phyloP scores from a whole-genome alignment of 1,140 invertebrate genomes.

The Apis mellifera region DNA sequence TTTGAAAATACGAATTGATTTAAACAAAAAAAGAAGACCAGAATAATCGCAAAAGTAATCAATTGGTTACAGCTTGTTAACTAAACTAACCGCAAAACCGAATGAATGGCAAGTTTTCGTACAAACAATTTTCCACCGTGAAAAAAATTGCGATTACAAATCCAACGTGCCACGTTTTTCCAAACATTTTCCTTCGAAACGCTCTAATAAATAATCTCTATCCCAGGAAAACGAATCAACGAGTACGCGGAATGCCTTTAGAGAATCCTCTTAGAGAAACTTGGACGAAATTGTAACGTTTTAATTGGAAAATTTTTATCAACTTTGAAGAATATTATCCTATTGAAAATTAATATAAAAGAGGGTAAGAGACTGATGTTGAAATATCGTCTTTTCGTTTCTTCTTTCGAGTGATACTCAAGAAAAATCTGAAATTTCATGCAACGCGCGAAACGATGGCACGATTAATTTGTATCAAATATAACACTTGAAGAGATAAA shows the following conservation, averaged over 20 bases:
- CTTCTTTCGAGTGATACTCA: too few relatives aligned
- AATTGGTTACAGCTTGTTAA: slow-evolving; percentile 28
- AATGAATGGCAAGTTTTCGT: slow-evolving; percentile 39
- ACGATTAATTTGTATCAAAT: background rate
- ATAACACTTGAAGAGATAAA: background rate
- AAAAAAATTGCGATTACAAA: background rate
- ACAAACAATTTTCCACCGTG: background rate
- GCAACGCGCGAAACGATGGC: background rate
- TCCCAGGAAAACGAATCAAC: background rate
- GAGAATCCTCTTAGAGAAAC: slow-evolving; percentile 41
- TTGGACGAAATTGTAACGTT: slow-evolving; percentile 19
- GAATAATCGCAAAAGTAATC: slow-evolving; percentile 52
- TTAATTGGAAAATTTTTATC: slow-evolving; percentile 53
- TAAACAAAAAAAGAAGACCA: too few relatives aligned
- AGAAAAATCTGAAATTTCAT: background rate
- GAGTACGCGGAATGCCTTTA: slow-evolving; percentile 13
- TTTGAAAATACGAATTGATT: slow-evolving; percentile 33
- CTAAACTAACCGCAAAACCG: background rate
- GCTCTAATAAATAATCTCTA: background rate
- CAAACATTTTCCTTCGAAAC: background rate
- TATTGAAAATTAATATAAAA: slow-evolving; percentile 1
- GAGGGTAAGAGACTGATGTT: background rate
- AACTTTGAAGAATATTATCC: background rate
- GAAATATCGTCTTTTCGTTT: background rate
- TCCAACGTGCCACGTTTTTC: background rate